Evolutionary conservation across 2,113 vertebrate genomes (phyloP), one percentile per base, ranked within the genome.

Genomic region (Platichthys flesus): DNA sequence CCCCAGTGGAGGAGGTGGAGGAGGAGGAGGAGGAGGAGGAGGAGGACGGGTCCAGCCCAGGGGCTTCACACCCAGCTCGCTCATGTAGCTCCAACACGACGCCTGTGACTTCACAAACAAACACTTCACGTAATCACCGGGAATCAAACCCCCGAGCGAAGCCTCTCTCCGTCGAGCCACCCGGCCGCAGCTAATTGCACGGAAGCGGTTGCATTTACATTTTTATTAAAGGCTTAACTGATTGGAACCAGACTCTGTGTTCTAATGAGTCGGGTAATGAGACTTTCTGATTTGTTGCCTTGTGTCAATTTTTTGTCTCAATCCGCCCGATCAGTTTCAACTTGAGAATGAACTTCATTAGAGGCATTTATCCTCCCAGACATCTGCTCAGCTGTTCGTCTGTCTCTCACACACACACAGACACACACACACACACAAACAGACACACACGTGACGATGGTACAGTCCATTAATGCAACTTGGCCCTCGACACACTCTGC

Each of bases 221-320:
- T 91, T 85, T 89, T 90, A 92, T 91, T 86, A 89, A 88, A 82
- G 71, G 82, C 78, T 69, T 88, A 90, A 92, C 85, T 89, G 82
- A 88, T 85, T 78, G 89, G 88, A 92, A 90, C 80, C 28, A 67
- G 78, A 67, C 42, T 68, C 72, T 1, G 47, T 1, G 47, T 87
- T 60, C 67, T 86, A 89, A 91, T 80, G 83, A 92, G 81, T 74
- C 47, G 74, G 62, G 24, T 87, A 89, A 90, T 91, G 88, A 89
- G 45, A 79, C 81, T 35, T 78, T 74, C 49, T 18, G 23, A 78
- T 88, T 68, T 10, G 40, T 81, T 89, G 90, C 85, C 83, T 82
- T 24, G 57, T 85, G 57, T 69, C 9, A 65, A 8, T 54, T 9
- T 54, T 20, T 20, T 21, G 5, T 2, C 84, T 79, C 31, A 54